Percentiles rank a stretch among this genome's conserved stretches.
Evolutionary conservation across 2,888 invertebrate genomes (phyloP).

Genomic region (Zygogramma bicolorata): DNA sequence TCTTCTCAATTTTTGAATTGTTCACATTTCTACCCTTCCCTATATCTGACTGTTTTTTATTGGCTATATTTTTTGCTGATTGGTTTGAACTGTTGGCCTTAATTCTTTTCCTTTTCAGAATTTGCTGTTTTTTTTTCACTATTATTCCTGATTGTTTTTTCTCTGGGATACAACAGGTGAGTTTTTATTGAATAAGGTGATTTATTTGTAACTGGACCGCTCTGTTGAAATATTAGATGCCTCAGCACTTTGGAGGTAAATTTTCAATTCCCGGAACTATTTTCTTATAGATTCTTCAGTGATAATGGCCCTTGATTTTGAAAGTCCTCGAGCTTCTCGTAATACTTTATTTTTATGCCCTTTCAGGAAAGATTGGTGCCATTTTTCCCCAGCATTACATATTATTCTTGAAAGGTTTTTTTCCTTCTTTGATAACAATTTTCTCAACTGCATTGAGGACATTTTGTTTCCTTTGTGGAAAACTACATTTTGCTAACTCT

Average conservation of each 20-base stretch:
- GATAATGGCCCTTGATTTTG: constrained; percentile 13
- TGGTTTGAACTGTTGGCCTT: too few species aligned
- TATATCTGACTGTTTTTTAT: too few species aligned
- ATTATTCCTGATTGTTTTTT: too few species aligned
- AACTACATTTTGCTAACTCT: constrained; percentile 9
- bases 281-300: too few species aligned
- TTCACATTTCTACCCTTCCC: too few species aligned
- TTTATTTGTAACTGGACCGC: too few species aligned
- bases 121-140: too few species aligned
- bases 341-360: constrained; percentile 4
- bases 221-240: neutral
- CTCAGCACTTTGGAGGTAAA: neutral
- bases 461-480: constrained; percentile 1
- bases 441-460: neutral
- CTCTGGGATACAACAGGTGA: too few species aligned
- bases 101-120: too few species aligned
- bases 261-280: constrained; percentile 3
- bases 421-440: neutral
- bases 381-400: constrained; percentile 8
- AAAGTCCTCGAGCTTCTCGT: constrained; percentile 15
- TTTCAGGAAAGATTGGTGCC: constrained; percentile 3
- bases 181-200: too few species aligned
- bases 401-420: constrained; percentile 1
- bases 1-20: too few species aligned
- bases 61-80: too few species aligned